A percentile compares a stretch with the other conserved stretches of the same genome.
Conservation (phyloP, 1,140 invertebrate species). For the Helicorthomorpha holstii region DNA sequence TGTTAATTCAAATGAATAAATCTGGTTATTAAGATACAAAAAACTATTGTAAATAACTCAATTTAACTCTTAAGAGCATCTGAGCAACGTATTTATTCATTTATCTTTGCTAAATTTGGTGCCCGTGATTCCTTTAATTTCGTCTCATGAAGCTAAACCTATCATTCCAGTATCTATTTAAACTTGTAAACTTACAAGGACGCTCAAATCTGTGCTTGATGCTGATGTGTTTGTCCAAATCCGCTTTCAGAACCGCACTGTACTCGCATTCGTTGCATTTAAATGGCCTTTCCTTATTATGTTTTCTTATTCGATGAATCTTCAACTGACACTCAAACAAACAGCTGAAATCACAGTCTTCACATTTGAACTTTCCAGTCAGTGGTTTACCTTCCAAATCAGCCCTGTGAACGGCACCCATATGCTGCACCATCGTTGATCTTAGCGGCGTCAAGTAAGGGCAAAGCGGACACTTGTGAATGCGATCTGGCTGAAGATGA, state of each 20-base stretch:
- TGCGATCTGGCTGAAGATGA: not conserved
- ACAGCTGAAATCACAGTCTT: conserved; percentile 14
- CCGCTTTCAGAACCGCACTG: conserved; percentile 29
- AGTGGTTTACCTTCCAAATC: conserved; percentile 15
- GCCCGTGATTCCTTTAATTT: too few relatives aligned
- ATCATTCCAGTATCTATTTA: too few relatives aligned
- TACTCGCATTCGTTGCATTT: conserved; percentile 31
- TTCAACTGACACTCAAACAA: conserved; percentile 18
- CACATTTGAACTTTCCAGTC: conserved; percentile 12
- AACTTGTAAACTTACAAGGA: too few relatives aligned
- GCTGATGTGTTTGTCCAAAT: conserved; percentile 29
- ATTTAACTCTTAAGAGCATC: too few relatives aligned
- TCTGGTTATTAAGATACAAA: too few relatives aligned
- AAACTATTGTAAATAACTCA: too few relatives aligned
- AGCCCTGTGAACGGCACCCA: conserved; percentile 16
- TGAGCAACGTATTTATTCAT: too few relatives aligned
- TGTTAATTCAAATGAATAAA: too few relatives aligned
- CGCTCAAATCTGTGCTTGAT: conserved; percentile 18
- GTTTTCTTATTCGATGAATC: conserved; percentile 16
- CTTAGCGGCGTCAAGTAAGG: conserved; percentile 15
- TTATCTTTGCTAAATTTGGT: too few relatives aligned
- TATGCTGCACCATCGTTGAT: conserved; percentile 18
- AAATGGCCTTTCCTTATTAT: conserved; percentile 22
- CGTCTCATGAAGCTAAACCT: too few relatives aligned
- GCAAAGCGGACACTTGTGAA: conserved; percentile 6